These are phyloP conservation scores for Stenoptilia bipunctidactyla DNA, from an alignment of 2,888 invertebrate species.

Conservation along the genomic window DNA sequence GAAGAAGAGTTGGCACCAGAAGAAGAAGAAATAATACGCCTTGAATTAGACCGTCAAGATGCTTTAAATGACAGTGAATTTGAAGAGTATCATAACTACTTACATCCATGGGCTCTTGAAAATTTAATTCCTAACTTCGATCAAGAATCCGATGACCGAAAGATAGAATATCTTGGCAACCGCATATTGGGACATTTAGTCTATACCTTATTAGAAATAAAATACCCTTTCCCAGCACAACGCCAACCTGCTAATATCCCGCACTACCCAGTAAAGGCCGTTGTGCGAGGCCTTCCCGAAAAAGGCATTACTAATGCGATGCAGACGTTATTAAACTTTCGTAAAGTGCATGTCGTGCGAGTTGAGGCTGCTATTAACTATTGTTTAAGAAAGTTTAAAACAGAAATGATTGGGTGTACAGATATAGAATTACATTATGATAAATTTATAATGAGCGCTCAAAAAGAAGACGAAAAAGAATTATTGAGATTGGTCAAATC, in stretches of 20 bases:
- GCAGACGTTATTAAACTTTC: constrained; percentile 43
- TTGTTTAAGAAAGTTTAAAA: constrained; percentile 66
- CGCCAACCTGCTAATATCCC: constrained; percentile 43
- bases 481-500: constrained; percentile 41
- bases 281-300: constrained; percentile 56
- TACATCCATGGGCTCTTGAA: constrained; percentile 65
- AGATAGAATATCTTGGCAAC: constrained; percentile 49
- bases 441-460: constrained; percentile 34
- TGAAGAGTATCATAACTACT: constrained; percentile 63
- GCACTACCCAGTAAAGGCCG: constrained; percentile 36
- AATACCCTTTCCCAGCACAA: constrained; percentile 51
- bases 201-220: constrained; percentile 58
- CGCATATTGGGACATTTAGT: constrained; percentile 64
- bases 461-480: constrained; percentile 40
- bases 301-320: constrained; percentile 43
- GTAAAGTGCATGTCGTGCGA: constrained; percentile 50
- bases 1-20: constrained; percentile 33
- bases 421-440: constrained; percentile 58
- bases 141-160: constrained; percentile 48
- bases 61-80: constrained; percentile 68
- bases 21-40: constrained; percentile 48
- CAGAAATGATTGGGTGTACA: constrained; percentile 60
- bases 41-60: constrained; percentile 66
- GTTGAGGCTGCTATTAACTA: constrained; percentile 68
- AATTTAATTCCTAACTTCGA: constrained; percentile 50